Evolutionary conservation across 2,797 vertebrate genomes (phyloP).

Genomic region (Hydrolagus colliei): DNA sequence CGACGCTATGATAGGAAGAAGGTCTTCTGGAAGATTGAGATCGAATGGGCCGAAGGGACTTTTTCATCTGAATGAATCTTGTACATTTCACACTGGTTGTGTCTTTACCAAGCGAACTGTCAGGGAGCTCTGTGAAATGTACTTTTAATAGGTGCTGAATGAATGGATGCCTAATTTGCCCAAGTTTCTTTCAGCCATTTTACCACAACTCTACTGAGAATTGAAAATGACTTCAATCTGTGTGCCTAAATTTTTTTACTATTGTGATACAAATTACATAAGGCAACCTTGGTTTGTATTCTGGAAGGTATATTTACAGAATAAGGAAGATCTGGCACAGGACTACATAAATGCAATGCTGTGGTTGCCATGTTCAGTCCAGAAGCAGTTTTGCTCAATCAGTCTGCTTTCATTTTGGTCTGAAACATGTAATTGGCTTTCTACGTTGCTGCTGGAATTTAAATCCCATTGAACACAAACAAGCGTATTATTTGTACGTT

Average conservation of each 20-base stretch:
- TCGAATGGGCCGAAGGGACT: no score
- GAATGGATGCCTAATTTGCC: neutral
- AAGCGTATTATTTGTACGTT: neutral
- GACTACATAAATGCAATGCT: neutral
- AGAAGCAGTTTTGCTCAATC: neutral
- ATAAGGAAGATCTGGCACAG: neutral
- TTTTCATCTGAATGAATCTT: no score
- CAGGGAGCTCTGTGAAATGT: no score
- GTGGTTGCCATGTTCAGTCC: neutral
- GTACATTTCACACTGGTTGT: no score
- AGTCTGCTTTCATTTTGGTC: neutral
- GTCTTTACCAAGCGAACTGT: no score
- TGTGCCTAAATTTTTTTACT: neutral
- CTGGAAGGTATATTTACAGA: neutral
- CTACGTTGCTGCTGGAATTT: neutral
- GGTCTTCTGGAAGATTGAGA: no score
- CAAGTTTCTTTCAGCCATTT: neutral
- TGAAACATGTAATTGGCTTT: no score
- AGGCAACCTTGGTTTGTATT: neutral
- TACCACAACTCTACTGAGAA: neutral
- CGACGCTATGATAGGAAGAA: no score
- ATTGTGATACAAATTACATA: neutral
- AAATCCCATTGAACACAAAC: neutral
- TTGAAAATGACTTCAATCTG: neutral
- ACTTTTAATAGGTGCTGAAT: neutral